Base-by-base conservation (phyloP, 1,140 invertebrate genomes). In the Conopomorpha cramerella region DNA sequence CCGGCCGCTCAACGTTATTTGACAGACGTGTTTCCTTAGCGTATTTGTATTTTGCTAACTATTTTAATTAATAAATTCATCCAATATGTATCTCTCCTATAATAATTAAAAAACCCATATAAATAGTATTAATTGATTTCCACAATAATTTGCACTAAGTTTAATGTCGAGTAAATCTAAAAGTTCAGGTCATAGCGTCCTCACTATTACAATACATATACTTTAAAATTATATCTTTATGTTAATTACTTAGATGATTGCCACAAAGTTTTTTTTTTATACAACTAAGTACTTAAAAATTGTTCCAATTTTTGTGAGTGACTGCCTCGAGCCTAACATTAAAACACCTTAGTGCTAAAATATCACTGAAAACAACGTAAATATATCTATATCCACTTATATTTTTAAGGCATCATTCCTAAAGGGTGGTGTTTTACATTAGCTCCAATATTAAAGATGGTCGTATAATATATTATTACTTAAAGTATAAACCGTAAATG, bases 61-160 rank as follows among this genome's bases (percentile, higher is more conserved):
- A 76, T 76, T 70, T 76, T 74, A 74, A 76, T 72, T 72, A 76
- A 76, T 76, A 72, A 71, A 72, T 74, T 74, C 66, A 67, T 74
- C 65, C 63, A 71, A 74, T 74, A 74, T 64, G 60, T 39, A 62
- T 58, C 63, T 58, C 58, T 56, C 60, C 59, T 70, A 71, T 68
- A 6, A 72, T 59, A 71, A 73, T 71, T 67, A 74, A 73, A 71
- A 66, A 74, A 74, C 55, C 63, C 70, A 74, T 74, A 72, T 74
- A 72, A 70, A 72, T 73, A 73, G 65, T 74, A 49, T 72, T 63
- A 66, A 72, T 74, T 64, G 67, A 67, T 74, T 68, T 55, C 62
- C 68, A 70, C 59, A 70, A 70, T 74, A 74, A 74, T 74, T 74
- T 72, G 70, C 70, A 72, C 67, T 72, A 70, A 72, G 63, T 72